Base-by-base conservation (phyloP, 2,797 vertebrate genomes). In the Ctenosaura bakeri region DNA sequence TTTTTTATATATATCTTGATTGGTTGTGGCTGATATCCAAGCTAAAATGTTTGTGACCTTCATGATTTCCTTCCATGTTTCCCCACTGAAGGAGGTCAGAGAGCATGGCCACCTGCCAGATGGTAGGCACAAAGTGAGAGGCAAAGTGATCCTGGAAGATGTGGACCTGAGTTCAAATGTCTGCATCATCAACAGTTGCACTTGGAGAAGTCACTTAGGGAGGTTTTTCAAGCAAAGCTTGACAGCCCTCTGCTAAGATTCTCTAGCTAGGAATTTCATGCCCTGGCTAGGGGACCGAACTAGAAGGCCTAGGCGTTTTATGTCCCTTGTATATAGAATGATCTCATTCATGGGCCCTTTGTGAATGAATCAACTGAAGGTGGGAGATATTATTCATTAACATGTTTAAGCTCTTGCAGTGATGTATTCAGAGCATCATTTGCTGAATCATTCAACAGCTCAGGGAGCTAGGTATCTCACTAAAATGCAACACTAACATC, bases 401-500 rank as follows among this genome's bases (percentile, higher is more conserved):
- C 69, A 18, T 85, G 74, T 50, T 6, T 10, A 7, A 38, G 10
- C 29, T 20, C 35, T 42, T 32, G n/a, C 35, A 85, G 3, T 52
- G 83, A 78, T 38, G 73, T 59, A 78, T 81, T 38, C 82, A 85
- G n/a, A 69, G 8, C 85, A 78, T 79, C n/a, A 8, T 56, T 62
- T 42, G n/a, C 62, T 69, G 59, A 69, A 54, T 89, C 46, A 71
- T 89, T 89, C 59, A 83, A 84, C n/a, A 85, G 24, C 24, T 20
- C 42, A 13, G 6, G 16, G 42, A 83, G 7, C 35, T 85, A 78
- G 9, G 42, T 46, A 86, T 59, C 20, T 46, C 1, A 20, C 56
- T 81, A 62, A 71, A 71, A n/a, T 64, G 24, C 35, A 64, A 4
- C 20, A 14, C 83, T 50, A 69, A 66, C 16, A 69, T n/a, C 38